Percentiles rank a stretch among this genome's conserved stretches.
Conservation (phyloP, 2,113 vertebrate species). For the Lophotis ruficrista region DNA sequence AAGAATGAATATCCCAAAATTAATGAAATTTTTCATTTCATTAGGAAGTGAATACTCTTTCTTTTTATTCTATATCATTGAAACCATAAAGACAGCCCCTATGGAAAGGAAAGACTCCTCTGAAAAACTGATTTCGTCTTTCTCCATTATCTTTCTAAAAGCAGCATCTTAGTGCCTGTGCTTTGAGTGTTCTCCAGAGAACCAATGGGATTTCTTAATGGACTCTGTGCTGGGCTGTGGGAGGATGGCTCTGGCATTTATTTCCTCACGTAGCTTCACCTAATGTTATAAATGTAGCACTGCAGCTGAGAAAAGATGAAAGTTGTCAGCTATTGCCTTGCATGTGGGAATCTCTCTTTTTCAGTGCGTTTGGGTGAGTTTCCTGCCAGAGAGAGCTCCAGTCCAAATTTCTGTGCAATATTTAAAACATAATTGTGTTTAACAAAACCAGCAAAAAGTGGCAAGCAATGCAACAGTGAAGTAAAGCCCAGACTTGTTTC, state of each 20-base stretch:
- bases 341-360: background rate
- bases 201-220: conserved; percentile 10
- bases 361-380: background rate
- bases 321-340: background rate
- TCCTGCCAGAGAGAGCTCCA: background rate
- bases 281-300: background rate
- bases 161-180: conserved; percentile 17
- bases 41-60: conserved; percentile 44
- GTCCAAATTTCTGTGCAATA: background rate
- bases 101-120: conserved; percentile 16
- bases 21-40: conserved; percentile 65
- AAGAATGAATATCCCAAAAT: conserved; percentile 35
- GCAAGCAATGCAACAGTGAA: background rate
- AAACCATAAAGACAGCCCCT: conserved; percentile 34
- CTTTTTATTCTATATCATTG: conserved; percentile 4
- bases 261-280: background rate
- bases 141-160: conserved; percentile 46
- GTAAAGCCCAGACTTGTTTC: background rate
- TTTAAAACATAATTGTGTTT: background rate
- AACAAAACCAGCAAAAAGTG: background rate
- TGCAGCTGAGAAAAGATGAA: background rate
- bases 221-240: background rate
- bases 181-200: conserved; percentile 39
- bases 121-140: conserved; percentile 48
- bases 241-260: background rate